Evolutionary conservation across 2,888 invertebrate genomes (phyloP).

Genomic region (Eristalis intricaria): DNA sequence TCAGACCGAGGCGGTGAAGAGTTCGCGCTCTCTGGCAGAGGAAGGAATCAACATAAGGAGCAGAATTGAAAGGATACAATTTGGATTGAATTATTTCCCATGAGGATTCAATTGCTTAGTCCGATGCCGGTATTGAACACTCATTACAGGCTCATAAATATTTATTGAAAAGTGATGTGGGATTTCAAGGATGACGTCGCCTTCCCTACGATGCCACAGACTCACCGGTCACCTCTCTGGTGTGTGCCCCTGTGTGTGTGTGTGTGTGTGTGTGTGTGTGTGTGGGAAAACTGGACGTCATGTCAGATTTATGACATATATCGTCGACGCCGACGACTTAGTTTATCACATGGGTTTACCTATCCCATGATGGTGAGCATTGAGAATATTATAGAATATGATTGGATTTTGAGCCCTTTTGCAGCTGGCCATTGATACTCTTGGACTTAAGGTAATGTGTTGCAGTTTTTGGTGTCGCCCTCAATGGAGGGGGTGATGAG

Average conservation of each 20-base stretch:
- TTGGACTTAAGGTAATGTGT: constrained; percentile 61
- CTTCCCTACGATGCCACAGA: constrained; percentile 39
- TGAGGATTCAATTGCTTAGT: constrained; percentile 70
- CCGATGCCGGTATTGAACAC: constrained; percentile 68
- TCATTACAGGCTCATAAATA: constrained; percentile 73
- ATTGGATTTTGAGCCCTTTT: constrained; percentile 71
- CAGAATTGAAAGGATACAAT: constrained; percentile 67
- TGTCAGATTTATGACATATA: constrained; percentile 70
- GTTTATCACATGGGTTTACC: constrained; percentile 67
- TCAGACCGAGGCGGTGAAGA: constrained; percentile 1
- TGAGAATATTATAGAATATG: constrained; percentile 66
- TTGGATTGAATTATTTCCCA: constrained; percentile 72
- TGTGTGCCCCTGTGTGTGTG: background rate
- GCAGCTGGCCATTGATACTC: constrained; percentile 57
- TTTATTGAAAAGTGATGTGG: constrained; percentile 72
- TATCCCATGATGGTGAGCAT: constrained; percentile 49
- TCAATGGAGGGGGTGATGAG: background rate
- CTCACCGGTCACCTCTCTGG: background rate
- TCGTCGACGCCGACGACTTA: constrained; percentile 51
- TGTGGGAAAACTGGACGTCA: constrained; percentile 61
- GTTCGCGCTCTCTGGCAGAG: background rate
- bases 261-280: background rate
- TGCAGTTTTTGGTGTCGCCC: constrained; percentile 37
- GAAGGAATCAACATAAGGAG: constrained; percentile 45
- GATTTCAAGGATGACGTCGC: constrained; percentile 67